Conservation (phyloP, 1,140 invertebrate genomes). For the Pogonus chalceus region DNA sequence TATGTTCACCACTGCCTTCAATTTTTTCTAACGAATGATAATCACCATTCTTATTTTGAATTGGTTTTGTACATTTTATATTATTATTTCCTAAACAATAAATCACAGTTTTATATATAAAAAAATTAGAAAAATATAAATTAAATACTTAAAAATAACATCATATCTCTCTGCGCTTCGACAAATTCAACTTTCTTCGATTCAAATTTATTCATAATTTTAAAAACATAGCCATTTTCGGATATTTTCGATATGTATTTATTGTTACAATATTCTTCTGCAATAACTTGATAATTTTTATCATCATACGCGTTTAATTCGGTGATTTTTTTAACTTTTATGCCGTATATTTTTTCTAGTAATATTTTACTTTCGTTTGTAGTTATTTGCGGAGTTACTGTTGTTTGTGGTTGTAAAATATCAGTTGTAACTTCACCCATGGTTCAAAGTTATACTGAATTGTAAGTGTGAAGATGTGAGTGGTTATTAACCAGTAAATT, state of each 20-base stretch:
- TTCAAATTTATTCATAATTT: slow-evolving; percentile 71
- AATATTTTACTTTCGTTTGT: slow-evolving; percentile 43
- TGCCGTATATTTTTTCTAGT: slow-evolving; percentile 54
- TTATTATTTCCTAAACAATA: slow-evolving; percentile 10
- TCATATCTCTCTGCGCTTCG: slow-evolving; percentile 59
- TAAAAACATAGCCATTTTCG: slow-evolving; percentile 62
- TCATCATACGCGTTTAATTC: slow-evolving; percentile 75
- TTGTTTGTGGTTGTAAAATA: slow-evolving; percentile 39
- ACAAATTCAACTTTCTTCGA: slow-evolving; percentile 54
- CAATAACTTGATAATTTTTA: slow-evolving; percentile 51
- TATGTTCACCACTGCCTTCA: slow-evolving; percentile 46
- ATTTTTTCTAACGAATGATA: slow-evolving; percentile 50
- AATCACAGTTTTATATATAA: neutral
- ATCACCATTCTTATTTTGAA: slow-evolving; percentile 52
- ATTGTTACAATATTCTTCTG: slow-evolving; percentile 16
- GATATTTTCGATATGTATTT: slow-evolving; percentile 15
- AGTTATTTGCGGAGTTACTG: slow-evolving; percentile 50
- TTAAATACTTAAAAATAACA: slow-evolving; percentile 52
- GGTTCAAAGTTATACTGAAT: neutral
- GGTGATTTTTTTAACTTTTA: slow-evolving; percentile 49
- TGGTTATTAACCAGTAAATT: neutral
- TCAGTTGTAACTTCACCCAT: neutral
- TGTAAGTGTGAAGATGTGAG: slow-evolving; percentile 4
- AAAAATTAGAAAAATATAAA: slow-evolving; percentile 9
- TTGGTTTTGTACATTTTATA: slow-evolving; percentile 49